Percentiles rank a stretch among this genome's conserved stretches.
Conservation (phyloP, 64 coral and sea anemone genomes). For the Catalaphyllia jardinei region DNA sequence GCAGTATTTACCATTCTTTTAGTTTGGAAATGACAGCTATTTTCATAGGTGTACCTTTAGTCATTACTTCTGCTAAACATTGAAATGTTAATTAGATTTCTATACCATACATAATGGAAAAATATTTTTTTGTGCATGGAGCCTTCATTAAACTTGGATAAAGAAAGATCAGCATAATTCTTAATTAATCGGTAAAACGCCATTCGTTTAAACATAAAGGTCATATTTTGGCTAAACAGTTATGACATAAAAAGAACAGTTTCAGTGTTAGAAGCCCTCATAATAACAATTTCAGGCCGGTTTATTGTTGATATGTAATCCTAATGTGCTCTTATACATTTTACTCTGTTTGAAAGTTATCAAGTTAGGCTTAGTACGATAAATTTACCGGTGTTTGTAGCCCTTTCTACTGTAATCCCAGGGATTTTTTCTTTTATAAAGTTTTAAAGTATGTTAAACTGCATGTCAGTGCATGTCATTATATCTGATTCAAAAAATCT, state of each 20-base stretch:
- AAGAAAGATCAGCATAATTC: no score
- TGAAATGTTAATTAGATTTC: neutral
- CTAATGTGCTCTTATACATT: neutral
- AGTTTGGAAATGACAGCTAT: constrained; percentile 11
- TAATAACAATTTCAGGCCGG: neutral
- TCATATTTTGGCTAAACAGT: constrained; percentile 6
- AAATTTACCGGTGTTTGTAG: no score
- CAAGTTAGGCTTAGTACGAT: no score
- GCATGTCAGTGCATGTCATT: neutral
- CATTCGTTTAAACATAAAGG: neutral
- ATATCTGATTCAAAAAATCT: neutral
- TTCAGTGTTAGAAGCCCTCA: neutral
- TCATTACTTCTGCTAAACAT: neutral
- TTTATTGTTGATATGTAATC: neutral
- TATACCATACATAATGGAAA: no score
- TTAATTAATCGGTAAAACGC: no score
- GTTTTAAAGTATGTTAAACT: neutral
- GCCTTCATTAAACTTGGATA: neutral
- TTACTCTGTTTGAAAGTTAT: neutral
- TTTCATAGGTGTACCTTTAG: neutral
- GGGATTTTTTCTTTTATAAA: neutral
- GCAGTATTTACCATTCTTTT: neutral
- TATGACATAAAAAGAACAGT: neutral
- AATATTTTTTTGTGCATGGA: neutral
- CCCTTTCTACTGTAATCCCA: neutral